Evolutionary conservation across 2,113 vertebrate genomes (phyloP).

Genomic region (Oncorhynchus mykiss): DNA sequence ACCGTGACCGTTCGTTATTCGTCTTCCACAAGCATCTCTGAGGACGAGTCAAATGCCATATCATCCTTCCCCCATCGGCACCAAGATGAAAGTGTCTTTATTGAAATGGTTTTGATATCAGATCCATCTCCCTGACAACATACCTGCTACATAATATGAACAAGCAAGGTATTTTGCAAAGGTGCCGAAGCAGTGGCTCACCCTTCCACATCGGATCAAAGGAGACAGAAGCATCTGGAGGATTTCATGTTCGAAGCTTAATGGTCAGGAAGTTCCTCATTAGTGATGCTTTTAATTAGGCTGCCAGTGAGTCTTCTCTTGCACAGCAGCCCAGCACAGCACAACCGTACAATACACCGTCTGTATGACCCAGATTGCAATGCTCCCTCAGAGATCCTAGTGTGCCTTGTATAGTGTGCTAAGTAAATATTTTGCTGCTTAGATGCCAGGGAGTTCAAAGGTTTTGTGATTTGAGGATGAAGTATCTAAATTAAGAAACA

Average conservation of each 20-base stretch:
- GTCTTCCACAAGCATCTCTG: background rate
- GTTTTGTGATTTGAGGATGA: background rate
- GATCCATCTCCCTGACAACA: slow-evolving; percentile 9
- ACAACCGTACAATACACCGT: background rate
- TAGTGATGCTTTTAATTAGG: slow-evolving; percentile 9
- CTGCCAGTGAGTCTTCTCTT: background rate
- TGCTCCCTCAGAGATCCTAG: background rate
- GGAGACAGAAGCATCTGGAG: background rate
- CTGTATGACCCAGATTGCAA: slow-evolving; percentile 4
- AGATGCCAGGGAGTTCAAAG: background rate
- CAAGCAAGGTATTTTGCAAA: background rate
- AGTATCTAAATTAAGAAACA: background rate
- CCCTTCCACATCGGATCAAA: slow-evolving; percentile 5
- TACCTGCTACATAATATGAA: background rate
- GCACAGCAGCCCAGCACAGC: background rate
- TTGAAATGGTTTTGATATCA: background rate
- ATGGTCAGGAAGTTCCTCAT: slow-evolving; percentile 5
- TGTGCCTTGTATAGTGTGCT: background rate
- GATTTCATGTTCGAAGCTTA: background rate
- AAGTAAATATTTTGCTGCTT: background rate
- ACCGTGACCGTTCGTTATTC: background rate
- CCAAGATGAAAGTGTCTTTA: background rate
- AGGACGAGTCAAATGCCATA: background rate
- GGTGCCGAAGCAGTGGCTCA: background rate
- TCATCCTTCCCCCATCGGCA: background rate